Base-by-base conservation (phyloP, 2,797 vertebrate genomes). In the Karalla daura region DNA sequence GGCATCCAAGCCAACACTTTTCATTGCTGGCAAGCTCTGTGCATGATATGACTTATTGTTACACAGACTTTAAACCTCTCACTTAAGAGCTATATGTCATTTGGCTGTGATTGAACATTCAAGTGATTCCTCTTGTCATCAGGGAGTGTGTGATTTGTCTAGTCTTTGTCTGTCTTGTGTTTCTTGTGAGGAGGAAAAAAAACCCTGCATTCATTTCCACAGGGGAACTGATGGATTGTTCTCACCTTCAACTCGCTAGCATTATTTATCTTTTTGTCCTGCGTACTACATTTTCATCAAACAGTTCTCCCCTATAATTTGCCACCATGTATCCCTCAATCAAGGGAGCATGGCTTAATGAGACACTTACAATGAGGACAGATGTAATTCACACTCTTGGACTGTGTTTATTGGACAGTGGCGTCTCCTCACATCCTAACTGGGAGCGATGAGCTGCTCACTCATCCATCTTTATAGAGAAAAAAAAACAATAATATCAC, bases 251-350 rank as follows among this genome's bases (percentile, higher is more conserved):
- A 78, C 76, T 86, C 76, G 69, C 70, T 66, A 18, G 49, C 59
- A 78, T 86, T 89, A 87, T 91, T 87, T 86, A 84, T 87, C 78
- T 87, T 84, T 88, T 87, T 84, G 76, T 83, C 81, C 70, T 23
- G 61, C 15, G 7, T 35, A 63, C 70, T 82, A 83, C 72, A 71
- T 87, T 88, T 87, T 83, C 74, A 87, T 87, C 77, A 85, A 74
- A 85, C 76, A 45, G 21, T 75, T 73, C 65, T 81, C 55, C 63
- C 62, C 63, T 70, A 58, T 83, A 86, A 86, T 87, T 83, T 80
- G 45, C 80, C 51, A 63, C 56, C 46, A 53, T 86, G 83, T 74
- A 83, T 83, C 76, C 70, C 61, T 89, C 84, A 86, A 83, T 86
- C 76, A 83, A 68, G 49, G 55, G 35, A 78, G 72, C 65, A 20